These are phyloP conservation scores for Scalopus aquaticus DNA, from an alignment of 2,113 vertebrate species.

Conservation along the genomic window DNA sequence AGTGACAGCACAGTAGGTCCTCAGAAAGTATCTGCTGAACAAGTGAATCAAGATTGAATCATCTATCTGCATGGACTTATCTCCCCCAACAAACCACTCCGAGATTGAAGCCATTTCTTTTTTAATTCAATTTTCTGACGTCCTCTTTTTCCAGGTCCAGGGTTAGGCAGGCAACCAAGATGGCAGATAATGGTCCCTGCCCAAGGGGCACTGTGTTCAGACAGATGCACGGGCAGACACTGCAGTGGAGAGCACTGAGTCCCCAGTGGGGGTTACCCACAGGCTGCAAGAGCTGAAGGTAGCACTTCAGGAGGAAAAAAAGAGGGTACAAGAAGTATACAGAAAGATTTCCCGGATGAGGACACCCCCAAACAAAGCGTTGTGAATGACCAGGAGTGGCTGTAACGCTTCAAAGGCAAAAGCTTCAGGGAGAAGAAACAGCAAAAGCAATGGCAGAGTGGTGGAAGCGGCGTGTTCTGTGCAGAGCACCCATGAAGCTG, in stretches of 20 bases:
- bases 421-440: background rate
- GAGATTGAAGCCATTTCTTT: background rate
- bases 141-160: background rate
- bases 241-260: background rate
- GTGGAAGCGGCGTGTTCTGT: background rate
- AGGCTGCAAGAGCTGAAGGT: background rate
- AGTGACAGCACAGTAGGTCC: background rate
- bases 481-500: background rate
- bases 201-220: background rate
- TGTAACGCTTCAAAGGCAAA: background rate
- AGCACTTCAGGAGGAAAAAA: background rate
- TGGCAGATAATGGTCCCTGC: background rate
- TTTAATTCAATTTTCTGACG: background rate
- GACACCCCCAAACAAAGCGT: background rate
- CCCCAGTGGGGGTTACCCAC: background rate
- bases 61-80: background rate
- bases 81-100: background rate
- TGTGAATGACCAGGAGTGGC: background rate
- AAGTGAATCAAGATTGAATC: background rate
- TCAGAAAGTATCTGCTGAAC: background rate
- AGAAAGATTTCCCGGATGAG: background rate
- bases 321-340: background rate
- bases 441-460: background rate
- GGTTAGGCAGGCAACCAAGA: background rate
- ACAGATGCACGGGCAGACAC: background rate